These are phyloP conservation scores for Nematostella vectensis DNA, from an alignment of 92 coral and sea anemone species.

Conservation along the genomic window DNA sequence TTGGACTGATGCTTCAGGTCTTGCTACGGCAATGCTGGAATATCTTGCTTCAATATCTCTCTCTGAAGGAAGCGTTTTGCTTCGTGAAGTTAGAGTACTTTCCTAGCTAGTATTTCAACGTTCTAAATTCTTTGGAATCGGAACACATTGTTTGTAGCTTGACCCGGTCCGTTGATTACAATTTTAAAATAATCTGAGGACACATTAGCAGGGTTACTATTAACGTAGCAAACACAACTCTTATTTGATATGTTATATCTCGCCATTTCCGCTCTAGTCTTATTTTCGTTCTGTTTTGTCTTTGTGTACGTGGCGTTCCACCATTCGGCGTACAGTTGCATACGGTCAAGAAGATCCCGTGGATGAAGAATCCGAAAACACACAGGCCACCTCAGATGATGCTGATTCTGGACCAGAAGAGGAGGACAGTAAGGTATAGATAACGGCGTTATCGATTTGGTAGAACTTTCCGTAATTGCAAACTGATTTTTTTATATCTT, in stretches of 20 bases:
- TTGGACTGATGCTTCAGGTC: slow-evolving; percentile 82
- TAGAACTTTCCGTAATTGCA: no score
- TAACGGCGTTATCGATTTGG: no score
- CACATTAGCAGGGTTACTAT: no score
- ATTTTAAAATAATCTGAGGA: slow-evolving; percentile 33
- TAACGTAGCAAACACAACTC: no score
- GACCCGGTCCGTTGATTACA: slow-evolving; percentile 23
- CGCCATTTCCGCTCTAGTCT: no score
- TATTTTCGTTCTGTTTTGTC: slow-evolving; percentile 12
- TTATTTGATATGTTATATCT: no score
- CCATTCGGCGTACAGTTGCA: slow-evolving; percentile 46
- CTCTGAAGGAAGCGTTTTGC: slow-evolving; percentile 22
- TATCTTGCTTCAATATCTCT: slow-evolving; percentile 12
- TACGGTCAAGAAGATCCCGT: slow-evolving; percentile 81
- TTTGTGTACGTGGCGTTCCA: slow-evolving; percentile 71
- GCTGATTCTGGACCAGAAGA: slow-evolving; percentile 48
- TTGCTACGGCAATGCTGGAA: slow-evolving; percentile 8
- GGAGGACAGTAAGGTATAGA: slow-evolving; percentile 33
- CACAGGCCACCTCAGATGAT: slow-evolving; percentile 56
- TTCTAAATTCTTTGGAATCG: slow-evolving; percentile 17
- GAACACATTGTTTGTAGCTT: slow-evolving; percentile 15
- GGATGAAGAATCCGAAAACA: slow-evolving; percentile 64
- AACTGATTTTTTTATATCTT: background rate
- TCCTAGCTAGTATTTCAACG: slow-evolving; percentile 14
- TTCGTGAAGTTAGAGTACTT: slow-evolving; percentile 10